Evolutionary conservation across 2,888 invertebrate genomes (phyloP).

Genomic region (Drymonia ruficornis): DNA sequence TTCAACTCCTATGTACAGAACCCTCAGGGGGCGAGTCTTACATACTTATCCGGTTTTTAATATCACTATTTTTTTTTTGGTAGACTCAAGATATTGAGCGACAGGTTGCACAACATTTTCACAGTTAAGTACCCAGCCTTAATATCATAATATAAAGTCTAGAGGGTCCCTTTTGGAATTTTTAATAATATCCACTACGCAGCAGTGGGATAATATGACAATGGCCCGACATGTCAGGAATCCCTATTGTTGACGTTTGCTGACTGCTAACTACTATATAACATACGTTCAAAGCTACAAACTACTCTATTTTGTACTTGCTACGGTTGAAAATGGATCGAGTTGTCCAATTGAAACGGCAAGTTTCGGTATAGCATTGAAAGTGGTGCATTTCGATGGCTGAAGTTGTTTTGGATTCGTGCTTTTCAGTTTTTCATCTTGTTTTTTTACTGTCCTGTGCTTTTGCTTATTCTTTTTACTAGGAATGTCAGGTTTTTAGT

Average conservation of each 20-base stretch:
- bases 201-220: constrained; percentile 55
- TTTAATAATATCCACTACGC: constrained; percentile 64
- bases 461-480: too few relatives aligned
- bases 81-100: too few relatives aligned
- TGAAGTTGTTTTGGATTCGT: constrained; percentile 22
- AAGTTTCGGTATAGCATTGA: constrained; percentile 25
- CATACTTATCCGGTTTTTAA: too few relatives aligned
- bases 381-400: constrained; percentile 19
- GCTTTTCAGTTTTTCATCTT: not conserved
- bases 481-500: too few relatives aligned
- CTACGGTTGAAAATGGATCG: constrained; percentile 18
- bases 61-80: too few relatives aligned
- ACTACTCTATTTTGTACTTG: not conserved
- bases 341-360: constrained; percentile 8
- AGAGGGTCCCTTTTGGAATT: constrained; percentile 54
- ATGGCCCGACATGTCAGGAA: constrained; percentile 56
- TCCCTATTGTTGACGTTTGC: constrained; percentile 62
- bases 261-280: constrained; percentile 25
- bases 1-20: too few relatives aligned
- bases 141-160: constrained; percentile 37
- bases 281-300: constrained; percentile 1
- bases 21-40: too few relatives aligned
- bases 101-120: too few relatives aligned
- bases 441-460: not conserved
- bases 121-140: not conserved